Conservation (phyloP, 2,113 vertebrate genomes). For the Chinchilla lanigera region DNA sequence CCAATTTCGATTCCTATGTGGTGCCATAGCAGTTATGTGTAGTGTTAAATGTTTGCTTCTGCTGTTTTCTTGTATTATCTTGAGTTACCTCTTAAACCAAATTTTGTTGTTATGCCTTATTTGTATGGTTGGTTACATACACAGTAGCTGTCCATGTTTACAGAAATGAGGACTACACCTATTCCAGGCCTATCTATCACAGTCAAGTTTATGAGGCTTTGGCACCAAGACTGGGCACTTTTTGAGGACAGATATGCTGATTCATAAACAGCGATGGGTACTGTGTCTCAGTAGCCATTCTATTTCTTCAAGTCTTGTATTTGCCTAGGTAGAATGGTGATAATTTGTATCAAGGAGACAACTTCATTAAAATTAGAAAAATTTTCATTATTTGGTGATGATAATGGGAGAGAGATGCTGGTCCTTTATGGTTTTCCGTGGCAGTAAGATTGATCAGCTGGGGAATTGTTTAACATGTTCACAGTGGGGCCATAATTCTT, state of each 20-base stretch:
- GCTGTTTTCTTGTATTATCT: background rate
- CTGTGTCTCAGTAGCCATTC: background rate
- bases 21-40: background rate
- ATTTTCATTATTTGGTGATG: background rate
- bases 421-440: background rate
- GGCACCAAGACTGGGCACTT: background rate
- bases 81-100: constrained; percentile 14
- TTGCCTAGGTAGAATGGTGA: constrained; percentile 1
- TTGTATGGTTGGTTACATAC: background rate
- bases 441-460: background rate
- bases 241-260: background rate
- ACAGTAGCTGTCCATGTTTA: background rate
- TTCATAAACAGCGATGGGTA: background rate
- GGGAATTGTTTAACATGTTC: background rate
- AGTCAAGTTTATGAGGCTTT: background rate
- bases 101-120: background rate
- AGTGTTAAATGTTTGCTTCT: background rate
- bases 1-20: background rate
- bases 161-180: background rate
- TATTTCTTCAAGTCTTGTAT: background rate
- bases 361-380: constrained; percentile 39
- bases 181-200: no score
- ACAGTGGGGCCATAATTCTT: background rate
- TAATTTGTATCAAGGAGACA: constrained; percentile 25
- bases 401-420: background rate